A percentile compares a stretch with the other conserved stretches of the same genome.
phyloP scores from a whole-genome alignment of 2,113 vertebrate species.

The Phocoena phocoena region DNA sequence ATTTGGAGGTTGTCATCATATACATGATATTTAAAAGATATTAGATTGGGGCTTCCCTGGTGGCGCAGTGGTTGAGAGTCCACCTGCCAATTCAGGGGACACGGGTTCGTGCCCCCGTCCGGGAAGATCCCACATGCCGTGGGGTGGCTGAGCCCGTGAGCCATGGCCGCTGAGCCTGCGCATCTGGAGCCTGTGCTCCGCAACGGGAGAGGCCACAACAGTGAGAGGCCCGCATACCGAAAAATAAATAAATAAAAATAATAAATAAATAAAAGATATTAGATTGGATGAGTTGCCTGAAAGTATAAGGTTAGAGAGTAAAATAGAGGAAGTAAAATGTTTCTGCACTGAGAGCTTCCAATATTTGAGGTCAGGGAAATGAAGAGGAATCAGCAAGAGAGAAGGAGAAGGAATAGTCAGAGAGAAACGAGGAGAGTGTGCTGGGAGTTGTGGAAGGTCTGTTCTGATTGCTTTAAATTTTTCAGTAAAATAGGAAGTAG shows the following conservation, averaged over 20 bases:
- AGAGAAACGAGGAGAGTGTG: background rate
- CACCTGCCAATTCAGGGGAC: no score
- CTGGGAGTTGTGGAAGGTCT: background rate
- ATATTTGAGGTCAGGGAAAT: background rate
- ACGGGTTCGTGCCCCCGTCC: no score
- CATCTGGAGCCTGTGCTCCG: no score
- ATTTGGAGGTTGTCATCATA: background rate
- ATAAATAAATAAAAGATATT: background rate
- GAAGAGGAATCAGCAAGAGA: background rate
- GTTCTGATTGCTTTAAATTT: background rate
- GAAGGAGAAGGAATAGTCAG: background rate
- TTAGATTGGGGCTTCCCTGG: background rate
- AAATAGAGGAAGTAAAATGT: background rate
- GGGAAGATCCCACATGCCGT: no score
- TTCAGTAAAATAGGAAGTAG: background rate
- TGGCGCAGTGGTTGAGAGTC: no score
- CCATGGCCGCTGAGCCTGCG: no score
- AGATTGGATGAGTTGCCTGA: background rate
- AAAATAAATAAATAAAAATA: no score
- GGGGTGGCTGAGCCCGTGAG: no score
- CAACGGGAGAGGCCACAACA: no score
- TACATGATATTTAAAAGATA: background rate
- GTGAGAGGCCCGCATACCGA: no score
- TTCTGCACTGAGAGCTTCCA: background rate
- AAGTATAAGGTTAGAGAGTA: background rate